These are phyloP conservation scores for Luperina nickerlii DNA, from an alignment of 2,888 invertebrate species.

Conservation along the genomic window DNA sequence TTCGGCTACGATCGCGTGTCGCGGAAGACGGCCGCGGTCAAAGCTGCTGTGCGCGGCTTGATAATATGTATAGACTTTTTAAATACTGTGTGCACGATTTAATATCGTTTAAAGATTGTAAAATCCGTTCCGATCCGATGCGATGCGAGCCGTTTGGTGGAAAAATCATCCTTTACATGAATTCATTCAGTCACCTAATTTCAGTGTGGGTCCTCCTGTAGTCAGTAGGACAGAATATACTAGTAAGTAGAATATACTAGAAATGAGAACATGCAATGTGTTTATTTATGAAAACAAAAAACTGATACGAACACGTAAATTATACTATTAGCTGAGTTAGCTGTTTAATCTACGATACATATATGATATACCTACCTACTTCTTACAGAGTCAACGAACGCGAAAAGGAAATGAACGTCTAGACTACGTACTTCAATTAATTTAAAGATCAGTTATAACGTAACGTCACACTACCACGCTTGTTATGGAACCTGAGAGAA, in stretches of 20 bases:
- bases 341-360: slow-evolving; percentile 12
- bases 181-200: not conserved
- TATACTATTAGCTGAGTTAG: slow-evolving; percentile 2
- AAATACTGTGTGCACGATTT: no score
- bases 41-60: no score
- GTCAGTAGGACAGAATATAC: not conserved
- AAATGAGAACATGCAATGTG: not conserved
- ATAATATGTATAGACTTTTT: no score
- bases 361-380: slow-evolving; percentile 11
- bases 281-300: not conserved
- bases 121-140: no score
- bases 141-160: no score
- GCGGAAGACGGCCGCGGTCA: no score
- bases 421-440: slow-evolving; percentile 72
- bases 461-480: slow-evolving; percentile 24
- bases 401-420: slow-evolving; percentile 78
- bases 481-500: slow-evolving; percentile 8
- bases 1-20: no score
- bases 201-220: not conserved
- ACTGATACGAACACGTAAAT: not conserved
- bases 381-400: slow-evolving; percentile 75
- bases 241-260: not conserved
- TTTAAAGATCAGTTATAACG: slow-evolving; percentile 49
- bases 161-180: not conserved
- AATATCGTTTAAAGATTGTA: no score